Percentiles rank a stretch among this genome's conserved stretches.
These are phyloP conservation scores for Scaptomyza cyrtandrae DNA, from an alignment of 2,888 invertebrate species.

Conservation along the genomic window DNA sequence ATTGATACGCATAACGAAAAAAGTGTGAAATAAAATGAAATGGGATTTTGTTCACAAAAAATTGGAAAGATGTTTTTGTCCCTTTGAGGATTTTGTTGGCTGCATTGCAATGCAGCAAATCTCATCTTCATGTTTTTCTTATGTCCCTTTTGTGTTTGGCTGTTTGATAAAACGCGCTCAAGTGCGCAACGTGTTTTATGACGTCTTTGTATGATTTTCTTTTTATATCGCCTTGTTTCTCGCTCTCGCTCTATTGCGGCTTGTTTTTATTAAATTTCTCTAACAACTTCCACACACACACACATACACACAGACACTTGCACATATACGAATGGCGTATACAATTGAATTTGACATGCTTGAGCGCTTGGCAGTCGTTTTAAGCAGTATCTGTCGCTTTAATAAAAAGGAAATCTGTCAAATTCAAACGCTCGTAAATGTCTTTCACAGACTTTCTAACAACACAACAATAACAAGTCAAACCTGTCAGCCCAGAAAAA, in stretches of 20 bases:
- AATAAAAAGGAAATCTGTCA: constrained; percentile 76
- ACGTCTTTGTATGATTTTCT: constrained; percentile 61
- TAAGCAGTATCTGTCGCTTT: constrained; percentile 60
- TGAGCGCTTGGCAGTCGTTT: constrained; percentile 53
- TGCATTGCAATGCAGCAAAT: constrained; percentile 9
- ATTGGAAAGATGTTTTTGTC: constrained; percentile 10
- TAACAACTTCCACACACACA: constrained; percentile 20
- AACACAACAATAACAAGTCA: neutral
- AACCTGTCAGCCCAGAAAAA: constrained; percentile 10
- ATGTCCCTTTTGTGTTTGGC: neutral
- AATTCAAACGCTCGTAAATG: constrained; percentile 77
- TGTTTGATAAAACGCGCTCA: constrained; percentile 50
- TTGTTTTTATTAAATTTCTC: constrained; percentile 71
- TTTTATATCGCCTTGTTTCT: constrained; percentile 46
- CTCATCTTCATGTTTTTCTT: neutral
- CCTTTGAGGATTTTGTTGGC: constrained; percentile 11
- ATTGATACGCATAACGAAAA: constrained; percentile 65
- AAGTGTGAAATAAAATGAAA: constrained; percentile 45
- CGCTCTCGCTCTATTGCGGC: constrained; percentile 54
- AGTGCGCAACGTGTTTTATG: constrained; percentile 63
- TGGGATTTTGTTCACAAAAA: too few relatives aligned
- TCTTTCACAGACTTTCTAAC: constrained; percentile 50
- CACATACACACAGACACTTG: constrained; percentile 1
- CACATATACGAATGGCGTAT: constrained; percentile 1
- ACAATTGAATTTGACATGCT: constrained; percentile 60